Evolutionary conservation across 2,888 invertebrate genomes (phyloP).

Genomic region (Drosophila rellima): DNA sequence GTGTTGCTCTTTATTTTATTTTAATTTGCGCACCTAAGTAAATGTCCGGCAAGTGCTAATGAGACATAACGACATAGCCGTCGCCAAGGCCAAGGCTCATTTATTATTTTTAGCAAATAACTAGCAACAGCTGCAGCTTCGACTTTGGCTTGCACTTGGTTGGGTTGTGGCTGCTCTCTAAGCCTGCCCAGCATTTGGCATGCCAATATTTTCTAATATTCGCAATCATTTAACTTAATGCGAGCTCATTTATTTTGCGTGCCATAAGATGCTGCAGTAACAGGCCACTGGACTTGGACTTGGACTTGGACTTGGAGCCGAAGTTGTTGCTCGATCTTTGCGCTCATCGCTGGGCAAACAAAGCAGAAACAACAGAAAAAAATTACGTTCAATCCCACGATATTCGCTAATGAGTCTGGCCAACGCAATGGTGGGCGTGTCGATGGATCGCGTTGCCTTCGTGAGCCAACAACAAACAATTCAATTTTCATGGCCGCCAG

Average conservation of each 20-base stretch:
- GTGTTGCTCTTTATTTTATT: slow-evolving; percentile 73
- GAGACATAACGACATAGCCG: slow-evolving; percentile 77
- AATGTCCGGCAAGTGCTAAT: slow-evolving; percentile 72
- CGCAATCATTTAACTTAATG: slow-evolving; percentile 79
- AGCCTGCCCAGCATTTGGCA: slow-evolving; percentile 59
- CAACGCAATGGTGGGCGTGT: slow-evolving; percentile 79
- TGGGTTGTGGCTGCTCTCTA: slow-evolving; percentile 4
- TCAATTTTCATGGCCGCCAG: slow-evolving; percentile 73
- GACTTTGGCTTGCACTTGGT: neutral
- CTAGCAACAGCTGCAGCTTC: slow-evolving; percentile 20
- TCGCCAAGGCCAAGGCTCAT: slow-evolving; percentile 70
- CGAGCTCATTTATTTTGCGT: slow-evolving; percentile 71
- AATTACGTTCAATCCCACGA: slow-evolving; percentile 67
- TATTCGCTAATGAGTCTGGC: slow-evolving; percentile 73
- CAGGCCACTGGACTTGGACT: slow-evolving; percentile 4
- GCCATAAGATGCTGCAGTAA: slow-evolving; percentile 41
- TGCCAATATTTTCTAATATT: slow-evolving; percentile 78
- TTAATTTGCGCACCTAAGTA: slow-evolving; percentile 71
- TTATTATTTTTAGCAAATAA: slow-evolving; percentile 58
- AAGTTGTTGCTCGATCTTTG: slow-evolving; percentile 27
- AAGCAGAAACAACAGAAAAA: slow-evolving; percentile 36
- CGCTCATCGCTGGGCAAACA: slow-evolving; percentile 66
- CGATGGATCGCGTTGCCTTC: slow-evolving; percentile 50
- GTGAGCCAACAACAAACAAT: slow-evolving; percentile 75
- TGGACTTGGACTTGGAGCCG: slow-evolving; percentile 5